Conservation (phyloP, 2,113 vertebrate species). For the Motacilla alba region DNA sequence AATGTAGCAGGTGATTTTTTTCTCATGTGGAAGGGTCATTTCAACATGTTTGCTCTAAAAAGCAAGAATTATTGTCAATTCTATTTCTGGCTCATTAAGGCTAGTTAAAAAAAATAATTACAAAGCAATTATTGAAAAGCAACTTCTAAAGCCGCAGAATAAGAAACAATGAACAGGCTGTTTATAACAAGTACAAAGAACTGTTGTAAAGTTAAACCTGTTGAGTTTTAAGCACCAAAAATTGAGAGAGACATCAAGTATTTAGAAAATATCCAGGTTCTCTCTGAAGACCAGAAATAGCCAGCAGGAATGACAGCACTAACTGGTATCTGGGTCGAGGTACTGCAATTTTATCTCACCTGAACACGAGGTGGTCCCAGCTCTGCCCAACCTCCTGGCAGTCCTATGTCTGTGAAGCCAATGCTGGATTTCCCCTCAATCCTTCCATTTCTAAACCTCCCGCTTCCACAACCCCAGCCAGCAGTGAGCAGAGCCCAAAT, state of each 20-base stretch:
- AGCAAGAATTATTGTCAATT: neutral
- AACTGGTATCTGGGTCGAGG: neutral
- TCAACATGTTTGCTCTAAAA: conserved; percentile 11
- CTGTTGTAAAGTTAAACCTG: neutral
- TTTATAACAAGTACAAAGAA: neutral
- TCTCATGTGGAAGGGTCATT: conserved; percentile 6
- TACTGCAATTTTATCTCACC: neutral
- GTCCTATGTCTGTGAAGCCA: neutral
- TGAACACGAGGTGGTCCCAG: neutral
- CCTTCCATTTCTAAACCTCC: neutral
- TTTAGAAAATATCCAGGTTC: neutral
- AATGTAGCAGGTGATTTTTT: conserved; percentile 13
- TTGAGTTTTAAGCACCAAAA: neutral
- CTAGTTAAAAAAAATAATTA: conserved; percentile 4
- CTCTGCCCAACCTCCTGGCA: accelerated
- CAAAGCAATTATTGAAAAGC: conserved; percentile 33
- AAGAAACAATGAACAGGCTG: neutral
- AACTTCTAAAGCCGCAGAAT: neutral
- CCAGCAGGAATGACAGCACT: neutral
- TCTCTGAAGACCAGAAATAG: neutral
- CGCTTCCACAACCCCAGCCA: neutral
- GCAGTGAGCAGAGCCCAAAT: neutral
- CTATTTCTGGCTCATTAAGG: conserved; percentile 53
- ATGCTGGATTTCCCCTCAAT: accelerated
- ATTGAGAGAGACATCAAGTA: neutral